Base-by-base conservation (phyloP, 1,140 invertebrate species). In the Drosophila tani region DNA sequence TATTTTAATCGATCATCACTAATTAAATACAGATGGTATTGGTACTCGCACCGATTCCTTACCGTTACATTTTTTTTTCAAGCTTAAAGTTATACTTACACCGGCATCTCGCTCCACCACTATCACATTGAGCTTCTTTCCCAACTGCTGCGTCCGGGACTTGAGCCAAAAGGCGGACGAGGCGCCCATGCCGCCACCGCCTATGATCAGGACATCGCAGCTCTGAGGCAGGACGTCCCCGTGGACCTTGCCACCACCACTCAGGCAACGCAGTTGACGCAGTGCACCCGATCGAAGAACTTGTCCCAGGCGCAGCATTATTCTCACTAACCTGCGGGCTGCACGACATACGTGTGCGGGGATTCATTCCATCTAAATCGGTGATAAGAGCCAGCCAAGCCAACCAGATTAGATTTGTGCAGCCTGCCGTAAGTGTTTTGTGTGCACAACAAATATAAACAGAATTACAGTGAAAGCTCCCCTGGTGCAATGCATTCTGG, bases 81-180 rank as follows among this genome's bases (percentile, higher is more conserved):
- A 17, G 2, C 9, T 21, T 9, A 24, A 46, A 50, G 3, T 14
- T 17, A 93, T 94, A 93, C 94, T 95, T 95, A 98, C 97, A 62
- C 95, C 95, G 11, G 95, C 94, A 94, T 99, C 98, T 94, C 96
- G 96, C 93, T 99, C 99, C 50, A 99, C 91, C 9, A 99, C 96
- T 24, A 96, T 94, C n/a, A 99, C 95, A 67, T 94, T 95, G 15
- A 98, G 92, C 82, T 95, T 94, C 46, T 59, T 50, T 7, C 75
- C 57, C 21, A 47, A 55, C 41, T 94, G 93, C n/a, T 93, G 78
- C 75, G 95, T 94, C 84, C 95, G 94, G 74, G 96, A 93, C 92
- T 98, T 98, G 1, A 99, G 81, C 95, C 96, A 99, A 92, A 97
- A 99, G 0, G 98, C 99, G 64, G 97, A 95, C 0, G 98, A 96